Base-by-base conservation (phyloP, 2,797 vertebrate species). In the Huso huso region DNA sequence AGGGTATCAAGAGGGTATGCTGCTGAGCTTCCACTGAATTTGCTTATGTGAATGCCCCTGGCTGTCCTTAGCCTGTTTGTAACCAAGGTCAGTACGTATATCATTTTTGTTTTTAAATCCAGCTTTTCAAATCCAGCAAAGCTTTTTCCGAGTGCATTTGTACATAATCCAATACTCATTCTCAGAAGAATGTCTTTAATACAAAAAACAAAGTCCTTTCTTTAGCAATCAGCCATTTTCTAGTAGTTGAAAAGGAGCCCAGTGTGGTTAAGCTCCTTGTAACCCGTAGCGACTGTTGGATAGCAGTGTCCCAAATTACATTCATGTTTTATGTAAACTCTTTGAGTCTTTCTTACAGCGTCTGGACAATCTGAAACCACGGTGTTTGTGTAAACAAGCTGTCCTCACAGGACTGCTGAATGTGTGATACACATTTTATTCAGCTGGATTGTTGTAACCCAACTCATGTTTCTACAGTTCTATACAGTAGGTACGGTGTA, bases 151-250 rank as follows among this genome's bases (percentile, higher is more conserved):
- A 57, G 59, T 10, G 52, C 64, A 49, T 69, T 15, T 57, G 63
- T 65, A 51, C 66, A 52, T 73, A 70, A 77, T 76, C 75, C 66
- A 48, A 13, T 57, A 23, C 37, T 73, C 71, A 76, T 75, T 66
- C 67, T 61, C 67, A 51, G 63, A 65, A 72, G 74, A 76, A 77
- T 77, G 72, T 65, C 51, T 37, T 37, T 61, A 70, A 70, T 50
- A 55, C 57, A 52, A 62, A 48, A 61, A 61, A 60, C 49, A 61
- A 68, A 70, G 68, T 71, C 66, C 62, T 65, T 65, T 61, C 66
- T 37, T 67, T 7, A 51, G 48, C 55, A 15, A 48, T 51, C 66
- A 48, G 7, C n/a, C 49, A 51, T 23, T 69, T 63, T 73, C 60
- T 61, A 18, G 49, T 49, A 48, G 62, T 68, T 64, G 57, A 66